phyloP scores from a whole-genome alignment of 2,113 vertebrate genomes.

The Panurus biarmicus region DNA sequence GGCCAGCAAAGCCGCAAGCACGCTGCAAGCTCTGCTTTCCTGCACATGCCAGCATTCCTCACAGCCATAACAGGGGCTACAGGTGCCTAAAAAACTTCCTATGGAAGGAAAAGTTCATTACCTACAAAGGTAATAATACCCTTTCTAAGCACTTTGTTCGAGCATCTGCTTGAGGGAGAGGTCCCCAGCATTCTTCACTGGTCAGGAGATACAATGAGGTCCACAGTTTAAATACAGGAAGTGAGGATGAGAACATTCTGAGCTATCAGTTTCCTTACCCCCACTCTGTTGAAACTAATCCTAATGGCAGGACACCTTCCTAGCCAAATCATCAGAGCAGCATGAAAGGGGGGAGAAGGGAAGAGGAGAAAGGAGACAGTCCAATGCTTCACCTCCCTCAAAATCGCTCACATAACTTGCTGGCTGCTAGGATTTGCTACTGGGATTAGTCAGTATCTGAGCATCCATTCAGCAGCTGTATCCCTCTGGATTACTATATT shows the following conservation, averaged over 20 bases:
- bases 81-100: background rate
- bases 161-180: background rate
- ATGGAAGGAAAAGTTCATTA: background rate
- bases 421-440: constrained; percentile 12
- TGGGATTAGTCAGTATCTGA: constrained; percentile 25
- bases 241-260: background rate
- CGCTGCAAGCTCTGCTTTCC: background rate
- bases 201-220: constrained; percentile 1
- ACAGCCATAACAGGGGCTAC: background rate
- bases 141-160: background rate
- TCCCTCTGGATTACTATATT: constrained; percentile 56
- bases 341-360: background rate
- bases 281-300: background rate
- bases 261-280: background rate
- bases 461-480: constrained; percentile 29
- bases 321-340: constrained; percentile 16
- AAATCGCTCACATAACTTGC: background rate
- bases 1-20: background rate
- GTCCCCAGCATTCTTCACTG: background rate
- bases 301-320: background rate
- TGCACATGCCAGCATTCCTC: background rate
- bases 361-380: background rate
- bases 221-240: background rate
- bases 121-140: background rate
- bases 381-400: background rate